Evolutionary conservation across 2,113 vertebrate species (phyloP).

Genomic region (Stegastes partitus): DNA sequence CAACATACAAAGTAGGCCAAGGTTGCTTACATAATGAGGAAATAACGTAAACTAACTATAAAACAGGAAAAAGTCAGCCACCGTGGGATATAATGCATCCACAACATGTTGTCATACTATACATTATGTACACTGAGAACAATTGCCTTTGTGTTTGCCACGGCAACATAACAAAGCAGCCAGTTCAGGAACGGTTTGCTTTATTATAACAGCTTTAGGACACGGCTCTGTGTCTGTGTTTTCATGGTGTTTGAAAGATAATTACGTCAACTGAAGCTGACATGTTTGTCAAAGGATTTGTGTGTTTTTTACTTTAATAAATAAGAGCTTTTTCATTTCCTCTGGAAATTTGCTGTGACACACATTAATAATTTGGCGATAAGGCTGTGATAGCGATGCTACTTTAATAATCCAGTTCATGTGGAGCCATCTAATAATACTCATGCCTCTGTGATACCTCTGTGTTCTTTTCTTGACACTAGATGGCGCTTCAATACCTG

Average conservation of each 20-base stretch:
- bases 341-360: background rate
- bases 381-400: background rate
- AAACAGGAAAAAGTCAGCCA: background rate
- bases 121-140: slow-evolving; percentile 52
- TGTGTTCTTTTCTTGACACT: slow-evolving; percentile 39
- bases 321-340: background rate
- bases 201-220: slow-evolving; percentile 46
- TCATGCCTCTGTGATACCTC: background rate
- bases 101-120: slow-evolving; percentile 30
- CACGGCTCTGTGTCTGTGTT: slow-evolving; percentile 16
- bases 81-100: slow-evolving; percentile 16
- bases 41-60: background rate
- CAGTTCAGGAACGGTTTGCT: slow-evolving; percentile 72
- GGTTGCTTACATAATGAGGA: background rate
- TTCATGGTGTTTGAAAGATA: slow-evolving; percentile 23
- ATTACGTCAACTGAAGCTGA: background rate
- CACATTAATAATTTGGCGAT: background rate
- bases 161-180: slow-evolving; percentile 66
- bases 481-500: slow-evolving; percentile 63
- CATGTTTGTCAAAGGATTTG: background rate
- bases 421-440: background rate
- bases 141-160: slow-evolving; percentile 63
- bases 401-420: background rate
- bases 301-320: background rate
- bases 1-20: background rate